Evolutionary conservation across 2,113 vertebrate species (phyloP), one percentile per base, ranked within the genome.

Genomic region (Eupsittula cactorum): DNA sequence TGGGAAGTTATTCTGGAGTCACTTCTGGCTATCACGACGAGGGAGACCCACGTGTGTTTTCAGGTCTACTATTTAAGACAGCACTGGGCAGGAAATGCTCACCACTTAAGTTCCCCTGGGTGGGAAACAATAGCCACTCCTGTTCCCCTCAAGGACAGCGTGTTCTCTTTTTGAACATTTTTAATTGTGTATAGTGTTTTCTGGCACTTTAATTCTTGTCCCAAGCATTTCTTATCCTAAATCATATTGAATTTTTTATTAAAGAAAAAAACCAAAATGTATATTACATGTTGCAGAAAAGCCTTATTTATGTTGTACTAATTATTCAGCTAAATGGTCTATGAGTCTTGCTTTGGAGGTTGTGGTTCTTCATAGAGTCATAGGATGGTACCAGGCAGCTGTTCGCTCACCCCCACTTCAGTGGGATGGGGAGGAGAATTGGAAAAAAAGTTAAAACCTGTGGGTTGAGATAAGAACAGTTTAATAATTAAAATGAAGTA

Each of bases 81-180:
- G 1, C 21, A 2, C 4, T 42, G 47, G 25, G 25, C 4, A 27
- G 84, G 28, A 76, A 59, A 5, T 1, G 0, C 11, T 65, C 4
- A 6, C 16, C 23, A 10, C 47, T 7, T 5, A 13, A 23, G 15
- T 41, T 67, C 11, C 6, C 6, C 10, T 63, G 35, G 20, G 2
- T 33, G 20, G 46, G 50, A 85, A 68, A 15, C 15, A 25, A 23
- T 15, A 57, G 14, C 28, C 9, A 23, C 31, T 94, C 7, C 16
- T 27, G 4, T 4, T 29, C 4, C 7, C 4, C 20, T 50, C 18
- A 24, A 33, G 55, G 11, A 18, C 14, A 31, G 4, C 11, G 0
- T 37, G 13, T n/a, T 53, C 7, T 88, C 7, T 44, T 42, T 42
- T 5, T 62, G 14, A 59, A 16, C 1, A 0, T 29, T 69, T 79